Conservation (phyloP, 2,888 invertebrate species). For the Drosophila mettleri region DNA sequence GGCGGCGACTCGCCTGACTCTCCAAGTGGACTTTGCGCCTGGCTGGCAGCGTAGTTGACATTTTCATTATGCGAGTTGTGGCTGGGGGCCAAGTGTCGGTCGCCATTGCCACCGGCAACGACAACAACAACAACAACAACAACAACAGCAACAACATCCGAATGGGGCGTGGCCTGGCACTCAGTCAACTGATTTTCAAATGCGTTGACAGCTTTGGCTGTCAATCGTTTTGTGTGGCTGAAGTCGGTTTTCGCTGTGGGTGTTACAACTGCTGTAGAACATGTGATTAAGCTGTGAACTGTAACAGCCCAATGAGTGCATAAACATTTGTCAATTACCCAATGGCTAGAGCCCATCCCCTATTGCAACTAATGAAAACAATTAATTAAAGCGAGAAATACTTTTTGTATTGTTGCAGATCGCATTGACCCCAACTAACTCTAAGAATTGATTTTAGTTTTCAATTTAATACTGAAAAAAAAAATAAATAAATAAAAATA, state of each 20-base stretch:
- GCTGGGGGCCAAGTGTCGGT: slow-evolving; percentile 62
- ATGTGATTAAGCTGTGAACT: slow-evolving; percentile 65
- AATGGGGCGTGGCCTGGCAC: slow-evolving; percentile 54
- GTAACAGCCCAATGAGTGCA: slow-evolving; percentile 34
- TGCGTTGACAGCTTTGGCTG: slow-evolving; percentile 73
- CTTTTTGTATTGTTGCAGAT: neutral
- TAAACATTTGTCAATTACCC: slow-evolving; percentile 37
- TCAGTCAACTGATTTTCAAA: slow-evolving; percentile 70
- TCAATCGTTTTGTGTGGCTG: slow-evolving; percentile 69
- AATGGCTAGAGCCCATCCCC: slow-evolving; percentile 18
- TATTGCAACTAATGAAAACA: neutral
- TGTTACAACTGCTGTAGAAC: slow-evolving; percentile 54
- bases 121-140: slow-evolving; percentile 12
- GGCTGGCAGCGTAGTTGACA: slow-evolving; percentile 61
- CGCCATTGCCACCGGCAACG: slow-evolving; percentile 66
- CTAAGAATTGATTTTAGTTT: too few relatives aligned
- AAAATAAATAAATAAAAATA: too few relatives aligned
- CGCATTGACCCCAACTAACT: neutral
- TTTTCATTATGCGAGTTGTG: slow-evolving; percentile 71
- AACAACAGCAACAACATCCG: slow-evolving; percentile 12
- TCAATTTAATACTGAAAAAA: too few relatives aligned
- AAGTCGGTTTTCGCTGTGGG: slow-evolving; percentile 41
- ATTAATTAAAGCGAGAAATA: neutral
- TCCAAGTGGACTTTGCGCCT: slow-evolving; percentile 59
- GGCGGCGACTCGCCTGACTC: slow-evolving; percentile 20